These are phyloP conservation scores for Drosophila quinaria DNA, from an alignment of 2,888 invertebrate species.

Conservation along the genomic window DNA sequence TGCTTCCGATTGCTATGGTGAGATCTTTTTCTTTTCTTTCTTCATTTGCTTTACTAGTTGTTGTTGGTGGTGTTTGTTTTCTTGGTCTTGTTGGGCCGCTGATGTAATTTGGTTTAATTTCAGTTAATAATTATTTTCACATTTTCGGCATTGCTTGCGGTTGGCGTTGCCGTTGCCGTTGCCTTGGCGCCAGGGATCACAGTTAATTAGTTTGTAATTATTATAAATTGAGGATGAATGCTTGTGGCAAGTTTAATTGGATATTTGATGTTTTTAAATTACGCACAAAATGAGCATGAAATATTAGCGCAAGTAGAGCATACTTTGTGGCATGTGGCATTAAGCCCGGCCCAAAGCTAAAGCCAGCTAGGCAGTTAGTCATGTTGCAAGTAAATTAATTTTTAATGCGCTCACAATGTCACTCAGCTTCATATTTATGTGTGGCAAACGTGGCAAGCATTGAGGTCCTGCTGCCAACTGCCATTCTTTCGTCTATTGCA, in stretches of 20 bases:
- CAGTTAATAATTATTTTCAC: conserved; percentile 80
- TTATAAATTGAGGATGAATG: conserved; percentile 82
- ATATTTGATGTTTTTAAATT: conserved; percentile 80
- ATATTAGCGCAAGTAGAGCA: conserved; percentile 51
- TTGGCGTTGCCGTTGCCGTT: conserved; percentile 41
- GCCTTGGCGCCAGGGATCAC: conserved; percentile 71
- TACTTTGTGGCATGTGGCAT: conserved; percentile 28
- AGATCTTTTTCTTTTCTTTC: conserved; percentile 22
- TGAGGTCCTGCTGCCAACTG: conserved; percentile 29
- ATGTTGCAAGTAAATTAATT: conserved; percentile 73
- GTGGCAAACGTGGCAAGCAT: conserved; percentile 55
- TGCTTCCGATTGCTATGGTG: conserved; percentile 57
- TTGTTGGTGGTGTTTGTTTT: conserved; percentile 11
- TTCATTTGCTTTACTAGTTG: conserved; percentile 23
- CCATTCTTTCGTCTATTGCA: background rate
- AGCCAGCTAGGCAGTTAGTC: conserved; percentile 52
- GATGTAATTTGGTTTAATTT: conserved; percentile 77
- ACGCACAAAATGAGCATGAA: conserved; percentile 71
- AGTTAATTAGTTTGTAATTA: conserved; percentile 84
- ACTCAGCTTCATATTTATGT: conserved; percentile 67
- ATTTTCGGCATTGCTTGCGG: conserved; percentile 75
- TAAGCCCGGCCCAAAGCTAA: conserved; percentile 15
- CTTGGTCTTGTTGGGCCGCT: conserved; percentile 27
- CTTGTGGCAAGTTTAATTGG: conserved; percentile 81
- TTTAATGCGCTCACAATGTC: conserved; percentile 75